These are phyloP conservation scores for Oryzias woworae DNA, from an alignment of 2,113 vertebrate species.

Conservation along the genomic window DNA sequence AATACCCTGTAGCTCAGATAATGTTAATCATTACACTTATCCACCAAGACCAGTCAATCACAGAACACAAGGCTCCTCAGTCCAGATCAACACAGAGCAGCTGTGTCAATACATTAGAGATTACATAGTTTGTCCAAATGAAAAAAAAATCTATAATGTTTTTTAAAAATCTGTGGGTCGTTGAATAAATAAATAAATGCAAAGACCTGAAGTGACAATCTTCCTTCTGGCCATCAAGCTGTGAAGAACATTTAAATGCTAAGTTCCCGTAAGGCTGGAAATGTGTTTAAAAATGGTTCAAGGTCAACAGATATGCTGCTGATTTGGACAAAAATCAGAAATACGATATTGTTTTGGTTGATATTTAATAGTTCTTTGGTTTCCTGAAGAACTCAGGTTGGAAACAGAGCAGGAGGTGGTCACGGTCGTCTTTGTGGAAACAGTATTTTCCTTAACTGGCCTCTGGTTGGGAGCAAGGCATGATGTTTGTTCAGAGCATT, in stretches of 20 bases:
- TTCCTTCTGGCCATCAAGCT: slow-evolving; percentile 10
- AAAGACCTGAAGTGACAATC: slow-evolving; percentile 49
- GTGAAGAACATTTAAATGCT: neutral
- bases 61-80: slow-evolving; percentile 56
- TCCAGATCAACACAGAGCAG: slow-evolving; percentile 61
- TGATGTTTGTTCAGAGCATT: slow-evolving; percentile 43
- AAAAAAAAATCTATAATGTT: slow-evolving; percentile 60
- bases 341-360: slow-evolving; percentile 35
- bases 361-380: slow-evolving; percentile 48
- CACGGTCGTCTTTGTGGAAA: slow-evolving; percentile 59
- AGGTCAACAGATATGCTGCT: slow-evolving; percentile 22
- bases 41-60: slow-evolving; percentile 68
- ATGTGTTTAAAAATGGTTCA: slow-evolving; percentile 20
- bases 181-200: slow-evolving; percentile 71
- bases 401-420: slow-evolving; percentile 44
- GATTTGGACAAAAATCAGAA: slow-evolving; percentile 37
- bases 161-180: slow-evolving; percentile 65
- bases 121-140: slow-evolving; percentile 42
- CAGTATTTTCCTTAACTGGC: slow-evolving; percentile 54
- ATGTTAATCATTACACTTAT: slow-evolving; percentile 41
- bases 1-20: slow-evolving; percentile 44
- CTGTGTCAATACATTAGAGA: slow-evolving; percentile 76
- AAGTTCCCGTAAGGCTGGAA: slow-evolving; percentile 4
- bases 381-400: no score
- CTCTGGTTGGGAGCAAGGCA: slow-evolving; percentile 55